Conservation (phyloP, 2,113 vertebrate species). For the Cacatua alba region DNA sequence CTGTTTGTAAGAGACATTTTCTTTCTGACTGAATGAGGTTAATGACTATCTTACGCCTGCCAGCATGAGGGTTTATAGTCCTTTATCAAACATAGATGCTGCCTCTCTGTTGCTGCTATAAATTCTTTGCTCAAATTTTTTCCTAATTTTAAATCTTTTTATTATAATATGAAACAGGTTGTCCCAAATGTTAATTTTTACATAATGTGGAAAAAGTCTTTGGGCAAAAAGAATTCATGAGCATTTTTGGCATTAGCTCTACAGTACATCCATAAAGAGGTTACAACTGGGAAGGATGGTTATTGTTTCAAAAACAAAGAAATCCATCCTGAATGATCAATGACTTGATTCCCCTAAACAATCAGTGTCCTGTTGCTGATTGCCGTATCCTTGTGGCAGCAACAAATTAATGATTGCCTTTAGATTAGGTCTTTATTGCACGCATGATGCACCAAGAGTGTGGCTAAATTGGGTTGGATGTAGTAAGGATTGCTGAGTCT, state of each 20-base stretch:
- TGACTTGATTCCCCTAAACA: slow-evolving; percentile 4
- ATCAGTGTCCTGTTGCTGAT: slow-evolving; percentile 1
- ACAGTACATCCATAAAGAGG: neutral
- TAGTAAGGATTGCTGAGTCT: slow-evolving; percentile 61
- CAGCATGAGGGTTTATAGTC: slow-evolving; percentile 1
- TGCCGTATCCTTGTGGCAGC: neutral
- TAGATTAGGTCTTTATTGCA: neutral
- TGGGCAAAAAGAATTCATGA: neutral
- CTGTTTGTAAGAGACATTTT: neutral
- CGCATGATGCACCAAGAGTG: neutral
- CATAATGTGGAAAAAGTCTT: neutral
- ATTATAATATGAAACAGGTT: neutral
- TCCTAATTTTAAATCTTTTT: neutral
- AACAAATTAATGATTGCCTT: slow-evolving; percentile 53
- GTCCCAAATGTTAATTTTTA: neutral
- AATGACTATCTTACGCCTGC: slow-evolving; percentile 29
- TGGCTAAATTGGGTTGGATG: slow-evolving; percentile 51
- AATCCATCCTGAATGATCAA: neutral
- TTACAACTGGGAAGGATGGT: neutral
- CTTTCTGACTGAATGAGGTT: slow-evolving; percentile 53
- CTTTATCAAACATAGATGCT: slow-evolving; percentile 11
- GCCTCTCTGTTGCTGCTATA: neutral
- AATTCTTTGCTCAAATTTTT: neutral
- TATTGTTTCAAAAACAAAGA: neutral
- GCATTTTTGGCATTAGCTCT: neutral